Evolutionary conservation across 2,888 invertebrate species (phyloP).

Genomic region (Dryadula phaetusa): DNA sequence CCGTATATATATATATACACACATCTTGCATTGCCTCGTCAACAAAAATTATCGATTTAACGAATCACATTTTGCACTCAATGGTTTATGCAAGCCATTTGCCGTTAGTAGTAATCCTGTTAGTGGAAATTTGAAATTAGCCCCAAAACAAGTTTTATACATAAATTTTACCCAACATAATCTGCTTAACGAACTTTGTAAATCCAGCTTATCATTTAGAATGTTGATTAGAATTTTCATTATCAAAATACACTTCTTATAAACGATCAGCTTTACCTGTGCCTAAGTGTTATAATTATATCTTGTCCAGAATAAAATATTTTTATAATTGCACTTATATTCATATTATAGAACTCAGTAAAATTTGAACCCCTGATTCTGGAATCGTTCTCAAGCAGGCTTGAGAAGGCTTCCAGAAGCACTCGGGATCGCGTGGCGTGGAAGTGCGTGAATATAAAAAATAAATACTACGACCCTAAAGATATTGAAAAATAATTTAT

Average conservation of each 20-base stretch:
- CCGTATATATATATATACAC: too few relatives aligned
- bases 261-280: background rate
- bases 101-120: slow-evolving; percentile 19
- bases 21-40: too few relatives aligned
- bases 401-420: too few relatives aligned
- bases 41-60: background rate
- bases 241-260: slow-evolving; percentile 17
- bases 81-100: background rate
- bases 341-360: too few relatives aligned
- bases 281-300: background rate
- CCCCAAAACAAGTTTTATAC: slow-evolving; percentile 13
- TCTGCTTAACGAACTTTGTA: slow-evolving; percentile 13
- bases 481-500: slow-evolving; percentile 10
- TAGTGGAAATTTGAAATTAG: slow-evolving; percentile 16
- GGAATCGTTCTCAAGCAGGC: too few relatives aligned
- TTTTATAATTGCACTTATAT: too few relatives aligned
- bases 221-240: slow-evolving; percentile 13
- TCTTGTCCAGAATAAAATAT: too few relatives aligned
- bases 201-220: slow-evolving; percentile 17
- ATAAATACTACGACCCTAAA: background rate
- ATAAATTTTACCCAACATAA: slow-evolving; percentile 15
- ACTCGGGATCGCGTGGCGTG: too few relatives aligned
- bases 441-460: background rate
- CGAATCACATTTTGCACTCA: too few relatives aligned
- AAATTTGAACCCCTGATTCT: too few relatives aligned